Percentiles rank a stretch among this genome's conserved stretches.
Conservation (phyloP, 2,113 vertebrate genomes). For the Halichoerus grypus region DNA sequence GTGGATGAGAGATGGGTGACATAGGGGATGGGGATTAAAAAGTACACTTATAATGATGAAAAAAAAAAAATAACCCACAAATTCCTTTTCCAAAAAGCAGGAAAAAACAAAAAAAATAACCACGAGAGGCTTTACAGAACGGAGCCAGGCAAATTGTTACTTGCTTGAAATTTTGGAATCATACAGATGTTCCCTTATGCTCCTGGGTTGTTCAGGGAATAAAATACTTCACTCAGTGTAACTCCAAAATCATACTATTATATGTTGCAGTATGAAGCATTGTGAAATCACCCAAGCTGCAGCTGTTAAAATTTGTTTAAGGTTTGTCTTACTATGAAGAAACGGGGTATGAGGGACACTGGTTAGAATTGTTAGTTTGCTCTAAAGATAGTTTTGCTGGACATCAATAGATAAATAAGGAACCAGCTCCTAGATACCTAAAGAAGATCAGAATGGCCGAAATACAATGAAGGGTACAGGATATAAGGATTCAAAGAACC, state of each 20-base stretch:
- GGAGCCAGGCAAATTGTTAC: neutral
- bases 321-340: neutral
- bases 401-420: neutral
- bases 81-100: neutral
- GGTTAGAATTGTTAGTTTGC: neutral
- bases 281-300: neutral
- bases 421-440: neutral
- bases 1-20: neutral
- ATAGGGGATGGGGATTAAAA: neutral
- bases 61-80: neutral
- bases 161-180: neutral
- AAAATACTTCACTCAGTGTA: neutral
- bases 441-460: neutral
- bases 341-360: neutral
- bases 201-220: neutral
- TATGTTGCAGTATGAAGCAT: neutral
- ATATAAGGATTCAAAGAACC: neutral
- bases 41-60: neutral
- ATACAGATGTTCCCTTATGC: neutral
- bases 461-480: neutral
- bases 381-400: constrained; percentile 28
- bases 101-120: neutral
- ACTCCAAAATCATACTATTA: neutral
- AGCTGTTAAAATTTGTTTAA: neutral
- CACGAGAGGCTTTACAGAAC: neutral